Evolutionary conservation across 92 coral and sea anemone genomes (phyloP), one percentile per base, ranked within the genome.

Genomic region (Desmophyllum pertusum): DNA sequence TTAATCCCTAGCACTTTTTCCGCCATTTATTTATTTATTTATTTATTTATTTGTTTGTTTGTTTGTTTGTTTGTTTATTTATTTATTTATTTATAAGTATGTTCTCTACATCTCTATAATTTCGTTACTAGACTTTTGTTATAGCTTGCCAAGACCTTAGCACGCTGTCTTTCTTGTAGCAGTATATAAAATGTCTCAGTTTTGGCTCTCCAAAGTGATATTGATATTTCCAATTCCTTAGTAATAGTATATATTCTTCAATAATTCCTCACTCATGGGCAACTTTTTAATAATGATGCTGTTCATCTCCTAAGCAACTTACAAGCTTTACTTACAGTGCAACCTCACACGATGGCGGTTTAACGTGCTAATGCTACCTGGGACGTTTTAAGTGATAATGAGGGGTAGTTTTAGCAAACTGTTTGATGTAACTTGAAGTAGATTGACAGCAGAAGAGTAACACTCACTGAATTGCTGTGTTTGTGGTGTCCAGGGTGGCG

Each of bases 401-500:
- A 9, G 31, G 29, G 11, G 39, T 33, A 65, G 62, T n/a, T 57
- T 13, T 25, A 2, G 8, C 35, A 17, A 15, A 7, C 35, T 15
- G 5, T 35, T 65, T 4, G 14, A 37, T 59, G 65, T 0, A 10
- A 64, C 39, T 33, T 13, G 41, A 65, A 31, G 25, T 18, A 36
- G 11, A 33, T 66, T 38, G 25, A 18, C 13, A 15, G 27, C 27
- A 36, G 4, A 18, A 3, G 42, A 8, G 37, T 10, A 50, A 6
- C 18, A 0, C 14, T 33, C 14, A 36, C 74, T 37, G 48, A 23
- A 23, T 19, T 25, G 41, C 10, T 23, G 18, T 65, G 63, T 42
- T 19, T 72, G 77, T 72, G 55, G 19, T 79, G 30, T 79, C 14
- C 68, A 96, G 99, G 80, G 99, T 96, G 77, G 99, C 99, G 14